A percentile compares a stretch with the other conserved stretches of the same genome.
Evolutionary conservation across 2,113 vertebrate genomes (phyloP).

Genomic region (Limanda limanda): DNA sequence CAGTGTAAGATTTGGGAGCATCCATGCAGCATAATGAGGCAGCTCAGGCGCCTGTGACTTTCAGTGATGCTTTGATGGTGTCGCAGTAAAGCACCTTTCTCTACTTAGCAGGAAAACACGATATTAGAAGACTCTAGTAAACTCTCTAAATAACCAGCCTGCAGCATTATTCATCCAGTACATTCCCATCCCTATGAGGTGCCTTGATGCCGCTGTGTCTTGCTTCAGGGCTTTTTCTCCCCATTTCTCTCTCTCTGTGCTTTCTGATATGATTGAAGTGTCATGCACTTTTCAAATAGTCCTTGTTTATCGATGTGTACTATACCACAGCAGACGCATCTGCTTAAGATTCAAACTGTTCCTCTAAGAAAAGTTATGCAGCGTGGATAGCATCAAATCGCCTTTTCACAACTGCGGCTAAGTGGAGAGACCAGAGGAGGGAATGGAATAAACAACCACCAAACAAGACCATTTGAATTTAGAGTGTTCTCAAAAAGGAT

Average conservation of each 20-base stretch:
- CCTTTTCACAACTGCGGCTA: constrained; percentile 47
- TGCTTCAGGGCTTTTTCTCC: constrained; percentile 8
- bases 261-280: constrained; percentile 46
- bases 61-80: constrained; percentile 55
- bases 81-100: constrained; percentile 47
- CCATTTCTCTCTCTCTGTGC: not conserved
- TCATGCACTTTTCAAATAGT: constrained; percentile 32
- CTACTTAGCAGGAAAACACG: constrained; percentile 36
- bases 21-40: constrained; percentile 59
- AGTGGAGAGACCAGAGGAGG: constrained; percentile 25
- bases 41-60: constrained; percentile 38
- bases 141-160: constrained; percentile 24
- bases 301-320: constrained; percentile 18
- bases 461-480: constrained; percentile 63
- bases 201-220: constrained; percentile 15
- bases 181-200: not conserved
- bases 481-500: constrained; percentile 42
- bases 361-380: constrained; percentile 46
- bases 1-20: constrained; percentile 34
- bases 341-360: constrained; percentile 51
- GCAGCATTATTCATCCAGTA: constrained; percentile 50
- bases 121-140: constrained; percentile 57
- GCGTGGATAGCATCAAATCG: constrained; percentile 49
- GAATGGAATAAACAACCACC: constrained; percentile 62
- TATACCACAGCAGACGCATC: constrained; percentile 8